Base-by-base conservation (phyloP, 2,113 vertebrate species). In the Tetrao urogallus region DNA sequence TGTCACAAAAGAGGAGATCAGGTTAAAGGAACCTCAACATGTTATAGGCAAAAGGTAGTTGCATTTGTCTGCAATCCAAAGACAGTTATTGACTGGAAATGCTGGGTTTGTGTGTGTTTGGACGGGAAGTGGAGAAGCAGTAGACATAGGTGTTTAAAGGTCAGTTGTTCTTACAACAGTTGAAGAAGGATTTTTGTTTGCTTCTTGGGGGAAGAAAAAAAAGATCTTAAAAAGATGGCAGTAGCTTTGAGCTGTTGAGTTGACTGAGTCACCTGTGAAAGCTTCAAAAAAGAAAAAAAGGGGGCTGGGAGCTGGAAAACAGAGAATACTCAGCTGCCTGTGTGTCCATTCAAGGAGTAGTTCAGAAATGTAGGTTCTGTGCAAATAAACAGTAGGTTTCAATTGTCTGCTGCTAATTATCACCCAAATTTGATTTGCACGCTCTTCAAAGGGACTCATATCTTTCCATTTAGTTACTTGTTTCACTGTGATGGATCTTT, bases 401-500 rank as follows among this genome's bases (percentile, higher is more conserved):
- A 65, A 40, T 82, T 77, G 65, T 60, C 83, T 96, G 97, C 95
- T 96, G 92, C 88, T 96, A 97, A 97, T 97, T 96, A 97, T 95
- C 94, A 76, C 82, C 88, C 89, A 94, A 89, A 95, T 97, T 91
- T 94, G 96, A 96, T 97, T 96, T 97, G 92, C 90, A 88, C 2
- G 18, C 91, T 96, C 97, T 97, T 98, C 97, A 98, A 98, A 98
- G 95, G 92, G 67, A 11, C 87, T 93, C 93, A 63, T 92, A 95
- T 96, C 95, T 95, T 96, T 95, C 86, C 84, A 89, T 96, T 96
- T 92, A 92, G 86, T 94, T 97, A 94, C 93, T 97, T 95, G 82
- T 92, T 97, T 96, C 96, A 93, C 85, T 91, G 82, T 2, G 32
- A 96, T 97, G 91, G 92, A 42, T 89, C 92, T 97, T 93, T 98